Evolutionary conservation across 2,797 vertebrate genomes (phyloP).

Genomic region (Heteromormyrus szaboi): DNA sequence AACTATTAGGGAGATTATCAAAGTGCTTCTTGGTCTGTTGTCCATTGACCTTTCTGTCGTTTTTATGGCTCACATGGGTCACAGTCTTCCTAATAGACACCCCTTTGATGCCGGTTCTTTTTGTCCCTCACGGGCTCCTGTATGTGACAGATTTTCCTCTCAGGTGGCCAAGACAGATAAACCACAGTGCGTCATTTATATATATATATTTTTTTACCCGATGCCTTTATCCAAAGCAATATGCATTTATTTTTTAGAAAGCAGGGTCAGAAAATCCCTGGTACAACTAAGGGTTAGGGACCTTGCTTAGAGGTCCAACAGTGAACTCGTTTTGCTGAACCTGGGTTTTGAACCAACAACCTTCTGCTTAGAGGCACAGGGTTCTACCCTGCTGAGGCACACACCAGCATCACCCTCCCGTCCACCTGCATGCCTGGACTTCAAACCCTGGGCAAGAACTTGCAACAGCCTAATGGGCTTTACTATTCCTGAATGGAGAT

Average conservation of each 20-base stretch:
- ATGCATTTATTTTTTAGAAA: background rate
- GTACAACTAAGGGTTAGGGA: background rate
- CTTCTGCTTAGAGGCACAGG: background rate
- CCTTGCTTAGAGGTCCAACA: background rate
- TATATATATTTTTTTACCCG: background rate
- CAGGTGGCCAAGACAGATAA: background rate
- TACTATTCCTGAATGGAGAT: background rate
- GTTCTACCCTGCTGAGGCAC: background rate
- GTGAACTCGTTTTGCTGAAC: background rate
- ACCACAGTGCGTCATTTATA: background rate
- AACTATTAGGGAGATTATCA: constrained; percentile 52
- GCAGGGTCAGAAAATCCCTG: background rate
- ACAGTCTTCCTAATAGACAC: background rate
- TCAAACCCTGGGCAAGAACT: background rate
- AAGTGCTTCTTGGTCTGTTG: constrained; percentile 47
- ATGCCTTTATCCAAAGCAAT: background rate
- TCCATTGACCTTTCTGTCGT: constrained; percentile 52
- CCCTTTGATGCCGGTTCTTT: background rate
- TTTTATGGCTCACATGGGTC: constrained; percentile 39
- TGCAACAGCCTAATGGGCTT: background rate
- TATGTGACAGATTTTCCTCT: background rate
- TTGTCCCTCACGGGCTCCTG: background rate
- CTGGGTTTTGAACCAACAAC: background rate
- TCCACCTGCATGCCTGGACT: background rate
- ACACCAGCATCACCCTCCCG: background rate